phyloP scores from a whole-genome alignment of 2,797 vertebrate genomes.

The Vireo griseus region DNA sequence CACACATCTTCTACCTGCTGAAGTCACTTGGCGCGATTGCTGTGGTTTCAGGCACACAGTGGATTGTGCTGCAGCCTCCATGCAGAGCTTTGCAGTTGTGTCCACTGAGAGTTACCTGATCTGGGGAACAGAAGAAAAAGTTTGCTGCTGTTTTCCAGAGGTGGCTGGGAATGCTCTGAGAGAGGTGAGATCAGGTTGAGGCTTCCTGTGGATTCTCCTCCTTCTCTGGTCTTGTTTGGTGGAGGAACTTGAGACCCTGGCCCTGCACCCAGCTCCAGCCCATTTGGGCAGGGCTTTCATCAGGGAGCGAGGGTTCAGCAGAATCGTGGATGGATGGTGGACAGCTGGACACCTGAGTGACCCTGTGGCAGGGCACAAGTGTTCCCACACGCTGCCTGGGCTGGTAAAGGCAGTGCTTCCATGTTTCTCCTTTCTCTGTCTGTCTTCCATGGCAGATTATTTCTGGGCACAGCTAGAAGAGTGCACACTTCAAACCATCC shows the following conservation, averaged over 20 bases:
- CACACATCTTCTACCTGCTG: neutral
- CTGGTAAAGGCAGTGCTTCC: neutral
- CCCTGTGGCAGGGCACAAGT: fast-evolving
- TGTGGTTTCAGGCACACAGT: neutral
- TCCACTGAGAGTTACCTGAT: neutral
- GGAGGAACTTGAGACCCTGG: neutral
- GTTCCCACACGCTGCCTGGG: neutral
- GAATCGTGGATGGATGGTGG: neutral
- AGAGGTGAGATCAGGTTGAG: neutral
- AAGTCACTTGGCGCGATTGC: neutral
- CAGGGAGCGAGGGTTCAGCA: fast-evolving
- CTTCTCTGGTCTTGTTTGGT: neutral
- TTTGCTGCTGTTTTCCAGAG: neutral
- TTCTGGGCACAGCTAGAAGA: neutral
- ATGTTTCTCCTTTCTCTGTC: fast-evolving
- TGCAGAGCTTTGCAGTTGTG: neutral
- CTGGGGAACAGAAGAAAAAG: neutral
- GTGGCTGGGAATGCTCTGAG: neutral
- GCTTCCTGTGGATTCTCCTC: neutral
- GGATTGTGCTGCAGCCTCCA: neutral
- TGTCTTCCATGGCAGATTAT: fast-evolving
- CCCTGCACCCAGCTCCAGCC: neutral
- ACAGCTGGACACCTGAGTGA: neutral
- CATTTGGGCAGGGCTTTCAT: fast-evolving
- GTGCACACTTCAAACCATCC: neutral